A percentile compares a stretch with the other conserved stretches of the same genome.
Evolutionary conservation across 2,888 invertebrate species (phyloP).

Genomic region (Pachydiplax longipennis): DNA sequence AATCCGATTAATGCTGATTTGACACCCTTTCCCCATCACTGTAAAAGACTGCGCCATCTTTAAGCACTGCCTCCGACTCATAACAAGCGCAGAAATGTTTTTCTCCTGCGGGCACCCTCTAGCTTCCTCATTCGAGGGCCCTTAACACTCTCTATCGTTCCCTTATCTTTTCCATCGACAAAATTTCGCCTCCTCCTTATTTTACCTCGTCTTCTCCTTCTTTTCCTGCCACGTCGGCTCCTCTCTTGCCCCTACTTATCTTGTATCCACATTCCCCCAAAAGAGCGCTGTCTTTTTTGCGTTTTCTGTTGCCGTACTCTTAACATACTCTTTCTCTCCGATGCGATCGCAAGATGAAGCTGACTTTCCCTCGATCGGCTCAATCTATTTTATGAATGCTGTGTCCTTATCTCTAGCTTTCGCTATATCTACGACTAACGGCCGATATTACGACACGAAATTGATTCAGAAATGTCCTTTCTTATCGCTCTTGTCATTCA

Average conservation of each 20-base stretch:
- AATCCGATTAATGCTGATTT: no score
- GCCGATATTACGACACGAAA: no score
- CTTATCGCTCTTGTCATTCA: no score
- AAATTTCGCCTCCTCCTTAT: neutral
- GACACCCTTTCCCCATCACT: no score
- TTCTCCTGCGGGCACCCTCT: neutral
- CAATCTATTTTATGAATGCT: neutral
- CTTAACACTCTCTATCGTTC: neutral
- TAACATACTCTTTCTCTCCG: neutral
- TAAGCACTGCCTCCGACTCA: neutral
- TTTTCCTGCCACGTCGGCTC: neutral
- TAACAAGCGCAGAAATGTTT: neutral
- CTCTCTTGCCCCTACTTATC: neutral
- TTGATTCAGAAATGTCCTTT: no score
- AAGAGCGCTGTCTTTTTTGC: neutral
- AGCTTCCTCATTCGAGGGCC: neutral
- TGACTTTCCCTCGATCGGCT: neutral
- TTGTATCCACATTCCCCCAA: neutral
- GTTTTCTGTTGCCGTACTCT: neutral
- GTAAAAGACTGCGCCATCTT: no score
- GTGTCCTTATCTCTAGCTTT: no score
- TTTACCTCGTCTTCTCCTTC: neutral
- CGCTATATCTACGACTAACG: no score
- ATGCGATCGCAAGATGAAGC: no score
- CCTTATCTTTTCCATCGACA: neutral